Evolutionary conservation across 2,113 vertebrate species (phyloP), one percentile per base, ranked within the genome.

Genomic region (Hiodon tergisus): DNA sequence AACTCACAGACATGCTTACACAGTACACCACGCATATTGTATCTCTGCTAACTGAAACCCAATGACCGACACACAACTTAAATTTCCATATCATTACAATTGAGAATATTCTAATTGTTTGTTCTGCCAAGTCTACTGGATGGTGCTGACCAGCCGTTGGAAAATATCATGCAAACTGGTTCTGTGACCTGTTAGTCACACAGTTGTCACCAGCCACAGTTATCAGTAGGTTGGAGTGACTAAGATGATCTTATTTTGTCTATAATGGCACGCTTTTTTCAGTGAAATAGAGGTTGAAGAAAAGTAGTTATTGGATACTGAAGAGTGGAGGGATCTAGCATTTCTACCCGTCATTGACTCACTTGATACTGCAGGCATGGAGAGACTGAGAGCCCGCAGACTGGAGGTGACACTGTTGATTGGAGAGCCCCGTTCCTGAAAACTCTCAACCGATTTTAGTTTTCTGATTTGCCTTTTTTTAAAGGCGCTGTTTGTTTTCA

Each of bases 351-450:
- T 84, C 76, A 74, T 77, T 70, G 81, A 80, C 84, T 85, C 78
- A 71, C 77, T 79, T 76, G 77, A 86, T 86, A 80, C 85, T 79
- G 87, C 81, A 82, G 80, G 83, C 83, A 48, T 82, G 79, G 81
- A 75, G 83, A 89, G 90, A 89, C 88, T 86, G 90, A 88, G 87
- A 86, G 89, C 87, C 84, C 85, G 76, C 77, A 84, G 85, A 83
- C 86, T 69, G 17, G 77, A 83, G 82, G 78, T 78, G 0, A 78
- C 80, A 77, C 62, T 72, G 85, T 78, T 76, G 66, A 62, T 81
- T 6, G 57, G 77, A 79, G 71, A 74, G 74, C 62, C 68, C 2
- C 1, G 81, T 58, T 75, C 71, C 75, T 73, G 76, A 81, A 84
- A 81, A 78, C 77, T 76, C 59, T 50, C 66, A 59, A 54, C 83